Percentiles rank a stretch among this genome's conserved stretches.
Conservation (phyloP, 2,888 invertebrate genomes). For the Kryphioiulus occultus region DNA sequence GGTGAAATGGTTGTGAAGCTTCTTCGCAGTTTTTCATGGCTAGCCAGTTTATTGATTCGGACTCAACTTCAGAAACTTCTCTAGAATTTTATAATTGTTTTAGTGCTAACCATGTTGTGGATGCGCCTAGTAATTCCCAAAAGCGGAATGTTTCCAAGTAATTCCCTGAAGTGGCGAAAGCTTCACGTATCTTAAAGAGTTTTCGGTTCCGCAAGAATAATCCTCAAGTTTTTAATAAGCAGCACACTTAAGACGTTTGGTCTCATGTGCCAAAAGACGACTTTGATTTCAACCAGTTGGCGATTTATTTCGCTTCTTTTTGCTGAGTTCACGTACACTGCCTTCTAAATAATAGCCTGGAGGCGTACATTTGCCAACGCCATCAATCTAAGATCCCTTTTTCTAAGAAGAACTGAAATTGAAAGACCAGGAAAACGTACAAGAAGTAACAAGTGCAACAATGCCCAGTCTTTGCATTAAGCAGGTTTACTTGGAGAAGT, state of each 20-base stretch:
- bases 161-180: neutral
- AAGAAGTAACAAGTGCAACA: neutral
- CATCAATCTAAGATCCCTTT: neutral
- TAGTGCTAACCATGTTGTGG: neutral
- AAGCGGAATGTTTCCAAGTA: neutral
- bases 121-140: neutral
- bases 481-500: neutral
- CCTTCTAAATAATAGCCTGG: neutral
- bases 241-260: neutral
- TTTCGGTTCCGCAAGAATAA: slow-evolving; percentile 25
- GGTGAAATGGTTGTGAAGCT: too few species aligned
- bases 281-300: neutral
- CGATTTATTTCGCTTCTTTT: neutral
- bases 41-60: neutral
- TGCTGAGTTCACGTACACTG: neutral
- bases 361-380: neutral
- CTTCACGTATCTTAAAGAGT: neutral
- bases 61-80: neutral
- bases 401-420: neutral
- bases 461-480: neutral
- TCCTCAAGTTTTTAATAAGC: neutral
- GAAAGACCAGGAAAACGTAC: neutral
- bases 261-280: neutral
- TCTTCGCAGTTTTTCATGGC: neutral
- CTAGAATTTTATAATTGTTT: neutral